Base-by-base conservation (phyloP, 2,113 vertebrate species). In the Hippocampus abdominalis region DNA sequence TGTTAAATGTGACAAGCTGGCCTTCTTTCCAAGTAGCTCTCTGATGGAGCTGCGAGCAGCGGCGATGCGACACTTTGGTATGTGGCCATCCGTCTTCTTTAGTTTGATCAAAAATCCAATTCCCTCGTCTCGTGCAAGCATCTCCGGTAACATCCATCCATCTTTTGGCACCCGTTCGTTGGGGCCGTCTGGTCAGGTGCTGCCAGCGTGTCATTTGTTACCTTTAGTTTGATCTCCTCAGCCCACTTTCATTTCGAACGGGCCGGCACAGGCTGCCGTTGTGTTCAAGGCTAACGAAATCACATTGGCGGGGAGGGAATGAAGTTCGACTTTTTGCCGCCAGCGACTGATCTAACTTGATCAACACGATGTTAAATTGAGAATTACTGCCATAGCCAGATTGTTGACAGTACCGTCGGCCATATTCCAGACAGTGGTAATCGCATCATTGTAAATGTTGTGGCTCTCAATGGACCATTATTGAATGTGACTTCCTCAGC, bases 401-500 rank as follows among this genome's bases (percentile, higher is more conserved):
- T 76, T 77, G 82, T 79, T 85, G 77, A 70, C 60, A 68, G 72
- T 54, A 68, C 68, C n/a, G 54, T 76, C 72, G 40, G 72, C 82
- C 49, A 75, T 84, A 78, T 79, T 85, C 72, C 69, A 75, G 76
- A 83, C 78, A 75, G 68, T 42, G 25, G 73, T 89, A 85, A 89
- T 78, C 49, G 51, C 72, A 75, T 83, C 73, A 81, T 71, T 60
- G 69, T 61, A 76, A 77, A 76, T 82, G 75, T 63, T 80, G 71
- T 72, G 46, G 78, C 66, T 81, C 73, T 69, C 82, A 78, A 71
- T 32, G n/a, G 78, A 65, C 72, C 65, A 60, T 87, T 83, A 90
- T 84, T 87, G 83, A 82, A 89, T 81, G 85, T 48, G 71, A 80
- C 82, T 74, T 82, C 83, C 88, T 84, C 71, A 75, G 82, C 86